Evolutionary conservation across 2,797 vertebrate species (phyloP), one percentile per base, ranked within the genome.

Genomic region (Sparus aurata): DNA sequence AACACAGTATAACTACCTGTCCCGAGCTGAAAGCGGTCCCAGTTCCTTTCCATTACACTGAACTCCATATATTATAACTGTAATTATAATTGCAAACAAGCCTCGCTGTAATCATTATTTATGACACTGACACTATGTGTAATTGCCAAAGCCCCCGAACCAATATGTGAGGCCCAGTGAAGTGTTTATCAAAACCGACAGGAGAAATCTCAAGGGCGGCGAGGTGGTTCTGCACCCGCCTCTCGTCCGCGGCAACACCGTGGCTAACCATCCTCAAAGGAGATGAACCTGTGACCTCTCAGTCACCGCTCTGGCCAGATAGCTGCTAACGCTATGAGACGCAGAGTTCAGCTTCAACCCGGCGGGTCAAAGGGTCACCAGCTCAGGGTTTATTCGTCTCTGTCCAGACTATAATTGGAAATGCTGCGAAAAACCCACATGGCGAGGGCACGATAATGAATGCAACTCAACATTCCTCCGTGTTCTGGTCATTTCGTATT

Each of bases 41-140:
- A 83, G 86, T 89, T 87, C 80, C 85, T 93, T 93, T 94, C 83
- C 87, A 76, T 88, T 87, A 89, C 77, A 77, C 82, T 83, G 77
- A 91, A 89, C 90, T 88, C 88, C 75, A 83, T 91, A 91, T 85
- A 91, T 94, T 92, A 94, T 83, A 89, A 92, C 89, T 88, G 80
- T 89, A 88, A 94, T 93, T 94, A 93, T 85, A 92, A 89, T 92
- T 94, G 91, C 93, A 92, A 93, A 93, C 89, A 90, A 91, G 85
- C 87, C 77, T 60, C 12, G 77, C 87, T 80, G 69, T 91, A 92
- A 93, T 92, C 80, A 88, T 93, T 91, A 87, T 93, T 94, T 93
- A 93, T 90, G 85, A 89, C 83, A 83, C 82, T 82, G 84, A 87
- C 83, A 86, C 75, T 76, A 79, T 84, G 77, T 76, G 80, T 88